Conservation (phyloP, 2,113 vertebrate species). For the Ginglymostoma cirratum region DNA sequence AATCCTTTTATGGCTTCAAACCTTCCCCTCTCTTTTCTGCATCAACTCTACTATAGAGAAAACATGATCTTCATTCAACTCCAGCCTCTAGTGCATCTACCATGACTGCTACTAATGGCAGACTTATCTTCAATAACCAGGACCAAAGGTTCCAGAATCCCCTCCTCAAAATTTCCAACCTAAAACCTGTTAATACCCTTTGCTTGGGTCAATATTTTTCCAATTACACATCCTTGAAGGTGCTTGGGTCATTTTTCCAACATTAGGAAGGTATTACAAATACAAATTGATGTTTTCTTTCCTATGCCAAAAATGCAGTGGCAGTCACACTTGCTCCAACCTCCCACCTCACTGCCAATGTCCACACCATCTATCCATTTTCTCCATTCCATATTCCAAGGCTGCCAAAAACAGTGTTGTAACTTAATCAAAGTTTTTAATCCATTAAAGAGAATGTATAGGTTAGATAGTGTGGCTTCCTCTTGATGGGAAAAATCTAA, state of each 20-base stretch:
- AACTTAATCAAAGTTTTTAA: neutral
- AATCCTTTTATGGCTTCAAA: neutral
- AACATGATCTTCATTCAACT: neutral
- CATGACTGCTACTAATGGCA: neutral
- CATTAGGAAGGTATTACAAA: neutral
- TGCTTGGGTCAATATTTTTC: neutral
- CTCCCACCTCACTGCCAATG: neutral
- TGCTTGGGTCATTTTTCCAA: neutral
- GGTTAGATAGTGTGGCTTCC: neutral
- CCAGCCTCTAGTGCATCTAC: neutral
- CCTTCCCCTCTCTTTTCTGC: neutral
- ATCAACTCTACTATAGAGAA: neutral
- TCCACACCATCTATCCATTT: neutral
- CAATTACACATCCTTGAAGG: neutral
- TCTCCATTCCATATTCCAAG: slow-evolving; percentile 36
- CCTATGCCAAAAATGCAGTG: neutral
- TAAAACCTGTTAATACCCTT: neutral
- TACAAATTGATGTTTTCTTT: neutral
- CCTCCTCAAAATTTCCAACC: neutral
- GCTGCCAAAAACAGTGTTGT: neutral
- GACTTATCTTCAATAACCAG: neutral
- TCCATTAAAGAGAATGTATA: no score
- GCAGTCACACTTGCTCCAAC: neutral
- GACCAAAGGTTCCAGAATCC: neutral
- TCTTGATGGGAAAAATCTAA: neutral